Evolutionary conservation across 2,797 vertebrate species (phyloP), one percentile per base, ranked within the genome.

Genomic region (Chiroxiphia lanceolata): DNA sequence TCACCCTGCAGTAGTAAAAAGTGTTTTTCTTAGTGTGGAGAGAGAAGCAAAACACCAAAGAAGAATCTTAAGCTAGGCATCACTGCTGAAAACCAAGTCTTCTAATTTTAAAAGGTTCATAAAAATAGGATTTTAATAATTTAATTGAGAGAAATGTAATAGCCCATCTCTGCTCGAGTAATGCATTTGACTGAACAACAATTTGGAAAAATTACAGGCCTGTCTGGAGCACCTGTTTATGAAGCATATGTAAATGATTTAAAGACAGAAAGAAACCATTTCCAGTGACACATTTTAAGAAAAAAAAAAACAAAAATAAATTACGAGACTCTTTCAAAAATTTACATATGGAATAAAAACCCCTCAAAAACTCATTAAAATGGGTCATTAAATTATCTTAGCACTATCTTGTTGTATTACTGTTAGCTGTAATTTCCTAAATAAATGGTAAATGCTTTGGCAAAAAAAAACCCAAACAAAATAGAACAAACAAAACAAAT

Each of bases 81-180:
- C 80, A 86, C 11, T 50, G n/a, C 22, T 74, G 76, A 87, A 93
- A 83, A 81, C 1, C 14, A 69, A 75, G 31, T 25, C 8, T 78
- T 88, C 70, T 77, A 59, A 80, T 89, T 90, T 83, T 74, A 85
- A 80, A 10, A 78, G 64, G 54, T 70, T 90, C 38, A 75, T 81
- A 87, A 92, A 91, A 91, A 38, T 19, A 79, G 44, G 40, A 69
- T 34, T 78, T 95, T 50, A 90, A 91, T 93, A 91, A 83, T 90
- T 75, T 94, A 90, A 54, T 19, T 38, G 15, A 61, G 40, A 56
- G 34, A 83, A 96, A 75, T 4, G 2, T 42, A 81, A 57, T 53
- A 83, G 26, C 26, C 10, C 4, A n/a, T 45, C 33, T 76, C 72
- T 61, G 47, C 64, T 85, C 26, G 90, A 75, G 26, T 51, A 79